Evolutionary conservation across 2,797 vertebrate species (phyloP).

Genomic region (Remorina albescens): DNA sequence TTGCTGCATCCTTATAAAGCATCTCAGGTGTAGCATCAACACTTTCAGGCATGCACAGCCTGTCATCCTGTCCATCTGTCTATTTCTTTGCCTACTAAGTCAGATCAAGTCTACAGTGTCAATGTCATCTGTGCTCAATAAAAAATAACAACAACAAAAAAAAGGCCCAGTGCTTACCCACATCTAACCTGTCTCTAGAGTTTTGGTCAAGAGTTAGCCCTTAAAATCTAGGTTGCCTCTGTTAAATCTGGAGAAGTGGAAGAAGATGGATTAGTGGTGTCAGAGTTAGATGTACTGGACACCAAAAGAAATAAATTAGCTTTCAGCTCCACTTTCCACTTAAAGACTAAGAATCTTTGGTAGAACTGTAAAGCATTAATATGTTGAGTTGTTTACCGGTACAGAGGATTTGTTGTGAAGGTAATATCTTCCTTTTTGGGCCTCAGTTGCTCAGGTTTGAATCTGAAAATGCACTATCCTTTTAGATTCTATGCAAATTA

Average conservation of each 20-base stretch:
- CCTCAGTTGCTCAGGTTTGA: slow-evolving; percentile 8
- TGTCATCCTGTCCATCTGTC: background rate
- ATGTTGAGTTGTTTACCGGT: background rate
- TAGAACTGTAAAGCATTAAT: slow-evolving; percentile 12
- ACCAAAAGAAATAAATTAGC: slow-evolving; percentile 16
- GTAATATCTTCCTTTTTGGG: background rate
- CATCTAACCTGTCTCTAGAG: slow-evolving; percentile 20
- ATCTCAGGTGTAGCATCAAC: slow-evolving; percentile 20
- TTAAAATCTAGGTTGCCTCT: slow-evolving; percentile 34
- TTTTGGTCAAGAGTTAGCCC: slow-evolving; percentile 15
- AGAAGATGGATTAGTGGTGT: slow-evolving; percentile 30
- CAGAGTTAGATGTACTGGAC: too few species aligned
- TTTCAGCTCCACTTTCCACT: slow-evolving; percentile 22
- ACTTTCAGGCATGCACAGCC: slow-evolving; percentile 2
- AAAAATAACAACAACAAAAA: background rate
- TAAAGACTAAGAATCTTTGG: background rate
- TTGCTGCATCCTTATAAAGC: background rate
- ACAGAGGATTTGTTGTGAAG: background rate
- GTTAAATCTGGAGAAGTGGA: slow-evolving; percentile 26
- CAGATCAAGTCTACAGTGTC: background rate
- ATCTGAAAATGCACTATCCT: background rate
- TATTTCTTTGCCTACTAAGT: background rate
- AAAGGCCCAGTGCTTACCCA: slow-evolving; percentile 7
- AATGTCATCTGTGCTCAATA: slow-evolving; percentile 1
- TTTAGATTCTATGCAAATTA: slow-evolving; percentile 35